Conservation (phyloP, 2,797 vertebrate species). For the Prunella strophiata region DNA sequence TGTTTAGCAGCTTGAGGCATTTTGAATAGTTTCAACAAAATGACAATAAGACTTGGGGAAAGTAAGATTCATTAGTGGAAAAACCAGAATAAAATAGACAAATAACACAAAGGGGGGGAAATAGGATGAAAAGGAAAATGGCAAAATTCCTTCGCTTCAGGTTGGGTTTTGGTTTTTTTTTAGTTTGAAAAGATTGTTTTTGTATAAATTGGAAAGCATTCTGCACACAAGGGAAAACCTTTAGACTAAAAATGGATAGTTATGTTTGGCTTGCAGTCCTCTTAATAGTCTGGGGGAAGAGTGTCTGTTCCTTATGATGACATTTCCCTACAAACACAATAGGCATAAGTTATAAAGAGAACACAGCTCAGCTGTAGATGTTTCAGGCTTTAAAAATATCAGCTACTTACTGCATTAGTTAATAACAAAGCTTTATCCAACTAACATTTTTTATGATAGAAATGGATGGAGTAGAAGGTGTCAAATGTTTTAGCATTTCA, state of each 20-base stretch:
- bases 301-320: neutral
- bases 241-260: neutral
- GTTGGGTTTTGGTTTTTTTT: neutral
- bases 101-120: rapidly evolving
- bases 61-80: conserved; percentile 39
- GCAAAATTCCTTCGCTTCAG: neutral
- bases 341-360: neutral
- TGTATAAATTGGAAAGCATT: neutral
- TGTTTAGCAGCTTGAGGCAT: conserved; percentile 72
- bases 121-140: neutral
- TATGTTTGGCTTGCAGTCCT: neutral
- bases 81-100: neutral
- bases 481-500: rapidly evolving
- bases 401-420: neutral
- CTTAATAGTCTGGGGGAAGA: neutral
- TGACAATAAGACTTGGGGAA: conserved; percentile 65
- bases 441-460: neutral
- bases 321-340: neutral
- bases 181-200: neutral
- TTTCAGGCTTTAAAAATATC: neutral
- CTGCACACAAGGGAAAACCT: neutral
- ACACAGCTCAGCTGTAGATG: neutral
- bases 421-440: neutral
- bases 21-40: conserved; percentile 71
- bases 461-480: neutral